Conservation (phyloP, 2,113 vertebrate species). For the Dicentrarchus labrax region DNA sequence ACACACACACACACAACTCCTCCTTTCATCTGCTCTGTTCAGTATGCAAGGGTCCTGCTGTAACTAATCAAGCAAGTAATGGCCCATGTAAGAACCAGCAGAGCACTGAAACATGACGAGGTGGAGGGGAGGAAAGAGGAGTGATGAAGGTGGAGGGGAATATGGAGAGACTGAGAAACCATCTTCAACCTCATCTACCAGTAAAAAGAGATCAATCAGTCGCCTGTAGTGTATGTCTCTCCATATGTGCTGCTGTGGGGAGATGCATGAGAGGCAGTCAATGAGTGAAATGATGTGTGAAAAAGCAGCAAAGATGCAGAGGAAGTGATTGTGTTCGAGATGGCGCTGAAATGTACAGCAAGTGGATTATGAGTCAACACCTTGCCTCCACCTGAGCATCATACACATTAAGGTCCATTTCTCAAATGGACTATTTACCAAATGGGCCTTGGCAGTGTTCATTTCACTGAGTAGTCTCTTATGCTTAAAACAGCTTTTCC, state of each 20-base stretch:
- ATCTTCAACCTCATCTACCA: conserved; percentile 27
- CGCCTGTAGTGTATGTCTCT: conserved; percentile 20
- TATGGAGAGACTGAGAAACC: conserved; percentile 23
- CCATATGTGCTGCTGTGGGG: conserved; percentile 15
- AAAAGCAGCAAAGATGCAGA: conserved; percentile 26
- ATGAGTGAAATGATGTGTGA: conserved; percentile 46
- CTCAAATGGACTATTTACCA: conserved; percentile 61
- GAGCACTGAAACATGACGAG: conserved; percentile 43
- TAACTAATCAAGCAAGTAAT: conserved; percentile 74
- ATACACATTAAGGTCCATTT: conserved; percentile 53
- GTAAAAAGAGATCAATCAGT: conserved; percentile 49
- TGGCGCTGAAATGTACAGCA: conserved; percentile 11
- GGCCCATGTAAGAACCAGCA: conserved; percentile 56
- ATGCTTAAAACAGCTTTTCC: conserved; percentile 36
- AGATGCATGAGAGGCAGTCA: conserved; percentile 16
- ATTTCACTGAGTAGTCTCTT: conserved; percentile 31
- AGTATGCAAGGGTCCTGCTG: conserved; percentile 54
- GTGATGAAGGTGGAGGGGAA: conserved; percentile 23
- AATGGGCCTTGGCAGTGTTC: conserved; percentile 53
- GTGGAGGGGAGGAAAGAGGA: background rate
- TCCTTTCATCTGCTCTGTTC: conserved; percentile 55
- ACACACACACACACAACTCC: conserved; percentile 13
- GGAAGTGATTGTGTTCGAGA: conserved; percentile 19
- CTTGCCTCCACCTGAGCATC: conserved; percentile 49
- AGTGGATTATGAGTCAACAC: conserved; percentile 52